These are phyloP conservation scores for Nezara viridula DNA, from an alignment of 2,888 invertebrate genomes.

Conservation along the genomic window DNA sequence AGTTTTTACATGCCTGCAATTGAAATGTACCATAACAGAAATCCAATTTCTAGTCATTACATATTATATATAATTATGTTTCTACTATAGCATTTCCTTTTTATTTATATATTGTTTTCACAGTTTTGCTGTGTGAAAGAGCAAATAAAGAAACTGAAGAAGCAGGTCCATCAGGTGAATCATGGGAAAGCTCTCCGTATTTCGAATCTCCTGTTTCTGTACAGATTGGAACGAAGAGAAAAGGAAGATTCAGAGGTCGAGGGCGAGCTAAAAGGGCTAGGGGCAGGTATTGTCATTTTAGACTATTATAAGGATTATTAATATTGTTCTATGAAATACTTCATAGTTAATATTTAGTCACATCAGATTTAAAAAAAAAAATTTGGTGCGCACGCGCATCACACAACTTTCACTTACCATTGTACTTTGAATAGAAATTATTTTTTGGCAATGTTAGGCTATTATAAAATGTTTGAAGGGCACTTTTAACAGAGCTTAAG, in stretches of 20 bases:
- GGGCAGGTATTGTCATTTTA: conserved; percentile 31
- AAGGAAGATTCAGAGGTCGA: conserved; percentile 43
- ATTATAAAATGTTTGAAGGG: too few species aligned
- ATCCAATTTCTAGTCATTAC: too few species aligned
- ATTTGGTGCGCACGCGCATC: too few species aligned
- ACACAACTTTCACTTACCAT: too few species aligned
- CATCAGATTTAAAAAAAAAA: background rate
- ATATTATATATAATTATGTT: too few species aligned
- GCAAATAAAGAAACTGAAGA: conserved; percentile 8
- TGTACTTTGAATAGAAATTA: too few species aligned
- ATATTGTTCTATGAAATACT: background rate
- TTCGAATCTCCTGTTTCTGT: conserved; percentile 50
- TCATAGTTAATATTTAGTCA: too few species aligned
- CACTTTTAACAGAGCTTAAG: too few species aligned
- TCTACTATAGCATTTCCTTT: too few species aligned
- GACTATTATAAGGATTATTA: background rate
- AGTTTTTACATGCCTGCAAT: too few species aligned
- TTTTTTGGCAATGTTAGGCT: too few species aligned
- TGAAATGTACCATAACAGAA: too few species aligned
- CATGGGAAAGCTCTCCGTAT: conserved; percentile 50
- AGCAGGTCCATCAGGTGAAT: conserved; percentile 21
- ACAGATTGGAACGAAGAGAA: conserved; percentile 17
- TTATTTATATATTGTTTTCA: background rate
- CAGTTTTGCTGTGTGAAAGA: conserved; percentile 50
- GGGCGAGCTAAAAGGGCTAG: conserved; percentile 32